Evolutionary conservation across 2,797 vertebrate genomes (phyloP).

Genomic region (Heliangelus exortis): DNA sequence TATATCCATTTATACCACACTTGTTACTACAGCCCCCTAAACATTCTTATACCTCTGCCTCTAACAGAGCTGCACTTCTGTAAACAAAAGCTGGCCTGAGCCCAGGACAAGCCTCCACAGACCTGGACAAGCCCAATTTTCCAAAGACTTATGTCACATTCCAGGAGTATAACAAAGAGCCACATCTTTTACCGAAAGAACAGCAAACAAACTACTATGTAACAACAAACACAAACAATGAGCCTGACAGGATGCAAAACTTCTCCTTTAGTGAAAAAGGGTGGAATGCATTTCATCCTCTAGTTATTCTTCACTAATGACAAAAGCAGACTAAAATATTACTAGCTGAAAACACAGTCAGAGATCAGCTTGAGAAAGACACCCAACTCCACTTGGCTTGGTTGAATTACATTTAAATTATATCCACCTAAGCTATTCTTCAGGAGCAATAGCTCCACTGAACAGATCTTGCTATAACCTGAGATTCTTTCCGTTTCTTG

Average conservation of each 20-base stretch:
- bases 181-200: background rate
- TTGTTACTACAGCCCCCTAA: background rate
- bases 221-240: background rate
- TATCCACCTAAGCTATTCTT: background rate
- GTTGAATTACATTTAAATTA: background rate
- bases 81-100: background rate
- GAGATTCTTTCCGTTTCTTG: background rate
- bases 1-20: background rate
- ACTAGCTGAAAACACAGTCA: background rate
- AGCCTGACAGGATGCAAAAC: background rate
- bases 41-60: background rate
- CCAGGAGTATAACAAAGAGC: background rate
- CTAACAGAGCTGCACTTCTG: fast-evolving
- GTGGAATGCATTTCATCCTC: background rate
- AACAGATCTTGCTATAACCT: background rate
- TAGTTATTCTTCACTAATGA: background rate
- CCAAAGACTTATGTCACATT: background rate
- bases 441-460: background rate
- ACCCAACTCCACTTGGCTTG: background rate
- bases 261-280: background rate
- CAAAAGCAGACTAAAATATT: background rate
- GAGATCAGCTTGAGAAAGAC: background rate
- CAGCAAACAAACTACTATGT: background rate
- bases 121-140: background rate
- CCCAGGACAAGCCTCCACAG: background rate